These are phyloP conservation scores for Lampris incognitus DNA, from an alignment of 2,113 vertebrate species.

Conservation along the genomic window DNA sequence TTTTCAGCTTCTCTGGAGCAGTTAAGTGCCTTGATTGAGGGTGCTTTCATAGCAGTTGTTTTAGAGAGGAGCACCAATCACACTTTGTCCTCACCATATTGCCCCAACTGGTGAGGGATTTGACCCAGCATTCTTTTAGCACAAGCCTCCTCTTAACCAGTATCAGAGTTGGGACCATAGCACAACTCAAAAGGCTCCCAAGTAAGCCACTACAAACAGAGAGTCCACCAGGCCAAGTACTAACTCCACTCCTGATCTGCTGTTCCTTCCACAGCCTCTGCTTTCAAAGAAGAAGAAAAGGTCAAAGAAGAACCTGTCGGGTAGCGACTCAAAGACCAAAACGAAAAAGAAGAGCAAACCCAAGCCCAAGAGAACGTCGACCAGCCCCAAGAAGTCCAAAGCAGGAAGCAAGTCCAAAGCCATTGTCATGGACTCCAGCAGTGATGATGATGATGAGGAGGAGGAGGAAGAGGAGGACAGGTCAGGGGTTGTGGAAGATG, in stretches of 20 bases:
- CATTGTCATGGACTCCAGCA: conserved; percentile 95
- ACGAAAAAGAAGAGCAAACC: conserved; percentile 83
- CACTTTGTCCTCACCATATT: too few relatives aligned
- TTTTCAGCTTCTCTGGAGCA: too few relatives aligned
- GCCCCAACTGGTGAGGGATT: too few relatives aligned
- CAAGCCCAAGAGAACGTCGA: conserved; percentile 80
- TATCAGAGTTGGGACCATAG: too few relatives aligned
- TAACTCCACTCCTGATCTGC: neutral
- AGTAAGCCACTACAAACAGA: too few relatives aligned
- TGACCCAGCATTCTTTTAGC: too few relatives aligned
- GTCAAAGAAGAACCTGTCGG: conserved; percentile 69
- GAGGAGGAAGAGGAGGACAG: conserved; percentile 62
- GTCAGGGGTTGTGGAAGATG: conserved; percentile 21
- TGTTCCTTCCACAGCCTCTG: conserved; percentile 61
- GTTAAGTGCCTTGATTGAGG: too few relatives aligned
- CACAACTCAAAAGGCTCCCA: too few relatives aligned
- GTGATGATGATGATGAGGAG: conserved; percentile 91
- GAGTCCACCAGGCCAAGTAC: too few relatives aligned
- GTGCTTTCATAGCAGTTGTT: too few relatives aligned
- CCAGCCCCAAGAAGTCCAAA: conserved; percentile 87
- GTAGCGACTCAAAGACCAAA: conserved; percentile 69
- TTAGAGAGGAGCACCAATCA: too few relatives aligned
- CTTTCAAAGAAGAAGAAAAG: conserved; percentile 78
- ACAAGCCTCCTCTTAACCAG: too few relatives aligned
- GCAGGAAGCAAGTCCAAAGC: conserved; percentile 89